Evolutionary conservation across 2,113 vertebrate genomes (phyloP).

Genomic region (Macquaria australasica): DNA sequence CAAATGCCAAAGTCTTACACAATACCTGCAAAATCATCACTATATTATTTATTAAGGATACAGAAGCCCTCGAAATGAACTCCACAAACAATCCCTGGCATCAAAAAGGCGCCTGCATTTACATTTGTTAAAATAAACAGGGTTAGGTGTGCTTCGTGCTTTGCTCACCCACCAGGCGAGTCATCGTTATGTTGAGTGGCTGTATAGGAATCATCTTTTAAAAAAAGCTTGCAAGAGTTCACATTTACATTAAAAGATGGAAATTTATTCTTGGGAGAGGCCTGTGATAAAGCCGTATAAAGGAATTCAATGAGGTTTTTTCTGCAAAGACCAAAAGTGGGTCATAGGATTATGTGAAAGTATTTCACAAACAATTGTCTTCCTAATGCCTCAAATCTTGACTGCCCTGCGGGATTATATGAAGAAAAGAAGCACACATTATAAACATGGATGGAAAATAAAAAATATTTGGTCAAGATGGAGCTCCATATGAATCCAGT

Average conservation of each 20-base stretch:
- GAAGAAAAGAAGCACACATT: constrained; percentile 26
- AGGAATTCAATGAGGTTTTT: constrained; percentile 55
- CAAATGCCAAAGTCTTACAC: constrained; percentile 9
- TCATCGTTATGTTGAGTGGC: constrained; percentile 42
- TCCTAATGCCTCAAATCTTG: constrained; percentile 60
- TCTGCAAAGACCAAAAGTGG: constrained; percentile 65
- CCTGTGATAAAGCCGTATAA: constrained; percentile 50
- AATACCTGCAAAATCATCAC: constrained; percentile 45
- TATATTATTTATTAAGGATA: constrained; percentile 39
- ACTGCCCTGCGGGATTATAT: constrained; percentile 54
- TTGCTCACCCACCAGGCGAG: constrained; percentile 49
- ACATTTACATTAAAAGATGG: constrained; percentile 64
- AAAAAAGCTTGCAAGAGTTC: constrained; percentile 11
- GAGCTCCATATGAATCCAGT: not conserved
- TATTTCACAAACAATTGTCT: constrained; percentile 68
- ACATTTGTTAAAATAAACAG: constrained; percentile 51
- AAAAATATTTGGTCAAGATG: constrained; percentile 33
- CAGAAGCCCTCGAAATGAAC: constrained; percentile 30
- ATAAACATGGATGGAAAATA: constrained; percentile 20
- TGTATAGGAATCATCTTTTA: constrained; percentile 29
- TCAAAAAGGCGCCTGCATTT: constrained; percentile 49
- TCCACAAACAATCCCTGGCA: constrained; percentile 26
- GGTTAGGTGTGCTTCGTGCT: constrained; percentile 38
- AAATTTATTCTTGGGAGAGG: constrained; percentile 61
- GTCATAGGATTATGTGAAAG: constrained; percentile 73